Evolutionary conservation across 1,140 invertebrate species (phyloP), one percentile per base, ranked within the genome.

Genomic region (Dendrolimus punctatus): DNA sequence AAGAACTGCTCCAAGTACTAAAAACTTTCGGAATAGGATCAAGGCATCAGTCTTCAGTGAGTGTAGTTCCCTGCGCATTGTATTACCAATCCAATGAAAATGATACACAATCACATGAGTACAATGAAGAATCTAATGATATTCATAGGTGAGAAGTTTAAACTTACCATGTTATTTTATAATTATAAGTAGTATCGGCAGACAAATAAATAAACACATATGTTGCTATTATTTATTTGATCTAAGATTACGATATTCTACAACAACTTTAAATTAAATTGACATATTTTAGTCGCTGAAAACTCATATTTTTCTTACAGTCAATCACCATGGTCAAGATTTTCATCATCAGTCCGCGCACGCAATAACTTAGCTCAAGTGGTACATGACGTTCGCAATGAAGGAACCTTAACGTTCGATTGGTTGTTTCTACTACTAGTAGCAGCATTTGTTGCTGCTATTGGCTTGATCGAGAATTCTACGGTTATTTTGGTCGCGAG

Each of bases 381-480:
- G 4, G 89, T 94, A 0, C 88, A 92, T 60, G 87, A 88, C 57
- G 91, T 95, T 0, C 86, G 89, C 57, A 71, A 86, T n/a, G 90
- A 91, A 71, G 92, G 92, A 6, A 70, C 87, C 2, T 80, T 95
- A 9, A 94, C 92, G 0, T 95, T 95, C 80, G 93, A 95, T 81
- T 95, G 91, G 79, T 62, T 93, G 39, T 88, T 92, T 68, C 81
- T 94, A 4, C 75, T 93, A 0, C 70, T 93, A 8, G 88, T 93
- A 2, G 93, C 93, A 10, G 92, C 91, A 88, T 93, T 88, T 23
- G 67, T 90, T 7, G 89, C 89, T 8, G 88, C 91, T 6, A 87
- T 95, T 51, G 95, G 95, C 8, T 82, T 96, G 40, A 88, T 94
- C 4, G 95, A 96, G 74, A 92, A 95, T 72, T 95, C 91, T 63